Conservation (phyloP, 2,113 vertebrate species). For the Zootoca vivipara region DNA sequence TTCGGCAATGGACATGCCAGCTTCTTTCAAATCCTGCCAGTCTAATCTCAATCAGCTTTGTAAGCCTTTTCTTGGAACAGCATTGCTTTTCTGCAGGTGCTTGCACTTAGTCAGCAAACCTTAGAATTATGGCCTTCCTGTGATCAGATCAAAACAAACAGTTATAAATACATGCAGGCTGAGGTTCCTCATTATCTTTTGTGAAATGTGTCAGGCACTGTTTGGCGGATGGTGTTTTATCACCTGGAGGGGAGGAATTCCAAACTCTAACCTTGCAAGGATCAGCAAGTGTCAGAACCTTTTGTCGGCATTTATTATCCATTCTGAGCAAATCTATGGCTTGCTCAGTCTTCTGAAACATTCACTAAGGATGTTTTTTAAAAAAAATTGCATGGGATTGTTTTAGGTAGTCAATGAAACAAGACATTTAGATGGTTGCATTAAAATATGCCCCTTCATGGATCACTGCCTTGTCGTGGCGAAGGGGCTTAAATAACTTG, state of each 20-base stretch:
- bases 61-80: neutral
- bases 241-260: neutral
- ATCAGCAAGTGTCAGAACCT: neutral
- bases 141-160: constrained; percentile 11
- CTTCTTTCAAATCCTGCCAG: constrained; percentile 9
- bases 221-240: neutral
- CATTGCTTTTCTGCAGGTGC: constrained; percentile 7
- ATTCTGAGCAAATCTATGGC: neutral
- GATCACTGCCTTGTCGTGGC: no score
- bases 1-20: neutral
- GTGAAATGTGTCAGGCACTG: neutral
- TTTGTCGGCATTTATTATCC: neutral
- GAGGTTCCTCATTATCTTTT: constrained; percentile 20
- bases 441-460: no score
- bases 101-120: neutral
- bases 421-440: neutral
- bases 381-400: neutral
- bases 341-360: neutral
- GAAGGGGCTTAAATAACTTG: no score
- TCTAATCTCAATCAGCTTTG: constrained; percentile 23
- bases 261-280: neutral
- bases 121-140: constrained; percentile 10
- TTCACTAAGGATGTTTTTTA: neutral
- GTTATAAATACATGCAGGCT: neutral
- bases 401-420: neutral